A percentile compares a stretch with the other conserved stretches of the same genome.
Evolutionary conservation across 2,113 vertebrate genomes (phyloP).

Genomic region (Syngnathoides biaculeatus): DNA sequence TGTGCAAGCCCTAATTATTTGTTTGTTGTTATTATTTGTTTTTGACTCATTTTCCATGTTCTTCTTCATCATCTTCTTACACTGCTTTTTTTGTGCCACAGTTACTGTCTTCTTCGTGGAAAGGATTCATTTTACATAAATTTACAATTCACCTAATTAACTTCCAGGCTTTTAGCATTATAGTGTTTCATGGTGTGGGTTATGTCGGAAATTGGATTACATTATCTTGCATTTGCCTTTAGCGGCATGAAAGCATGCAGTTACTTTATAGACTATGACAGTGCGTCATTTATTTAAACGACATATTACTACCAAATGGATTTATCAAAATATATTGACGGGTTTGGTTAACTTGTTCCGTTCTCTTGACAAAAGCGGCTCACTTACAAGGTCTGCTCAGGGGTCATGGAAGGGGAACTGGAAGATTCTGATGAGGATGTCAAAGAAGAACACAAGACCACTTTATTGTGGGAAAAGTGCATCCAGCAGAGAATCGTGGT

Average conservation of each 20-base stretch:
- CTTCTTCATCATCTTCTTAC: too few species aligned
- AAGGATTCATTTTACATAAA: too few species aligned
- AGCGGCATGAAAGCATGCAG: too few species aligned
- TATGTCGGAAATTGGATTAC: background rate
- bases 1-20: background rate
- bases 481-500: slow-evolving; percentile 73
- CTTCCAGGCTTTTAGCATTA: too few species aligned
- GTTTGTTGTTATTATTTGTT: background rate
- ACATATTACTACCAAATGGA: too few species aligned
- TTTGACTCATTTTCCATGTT: background rate
- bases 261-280: too few species aligned
- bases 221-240: background rate
- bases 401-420: slow-evolving; percentile 44
- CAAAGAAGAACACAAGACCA: slow-evolving; percentile 20
- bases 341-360: background rate
- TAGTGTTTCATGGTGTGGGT: background rate
- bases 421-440: slow-evolving; percentile 50
- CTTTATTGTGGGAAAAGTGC: slow-evolving; percentile 68
- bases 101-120: too few species aligned
- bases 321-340: too few species aligned
- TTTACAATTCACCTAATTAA: background rate
- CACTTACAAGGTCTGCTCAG: slow-evolving; percentile 1
- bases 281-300: too few species aligned
- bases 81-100: too few species aligned
- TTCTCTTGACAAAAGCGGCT: slow-evolving; percentile 7